Conservation (phyloP, 2,888 invertebrate genomes). For the Brachyptera putata region DNA sequence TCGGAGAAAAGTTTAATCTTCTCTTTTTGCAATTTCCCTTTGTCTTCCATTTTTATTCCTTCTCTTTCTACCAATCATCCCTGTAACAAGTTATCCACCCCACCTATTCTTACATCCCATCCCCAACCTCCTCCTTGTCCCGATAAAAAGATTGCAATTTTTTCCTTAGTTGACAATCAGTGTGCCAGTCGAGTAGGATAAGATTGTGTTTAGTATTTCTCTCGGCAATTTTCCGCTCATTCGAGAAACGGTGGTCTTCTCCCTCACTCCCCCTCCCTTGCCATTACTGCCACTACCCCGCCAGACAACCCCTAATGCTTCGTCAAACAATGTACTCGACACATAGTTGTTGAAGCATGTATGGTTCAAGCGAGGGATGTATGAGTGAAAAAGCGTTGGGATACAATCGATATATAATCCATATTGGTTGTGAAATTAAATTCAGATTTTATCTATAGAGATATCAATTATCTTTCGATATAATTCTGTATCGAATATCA, state of each 20-base stretch:
- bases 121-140: conserved; percentile 8
- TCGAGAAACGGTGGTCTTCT: conserved; percentile 11
- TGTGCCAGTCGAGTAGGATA: conserved; percentile 6
- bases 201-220: conserved; percentile 29
- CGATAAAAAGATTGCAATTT: conserved; percentile 22
- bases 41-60: conserved; percentile 14
- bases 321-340: too few species aligned
- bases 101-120: neutral
- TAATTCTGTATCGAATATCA: too few species aligned
- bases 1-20: conserved; percentile 20
- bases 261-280: too few species aligned
- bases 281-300: too few species aligned
- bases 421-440: too few species aligned
- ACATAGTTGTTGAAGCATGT: too few species aligned
- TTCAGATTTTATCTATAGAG: too few species aligned
- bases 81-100: conserved; percentile 17
- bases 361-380: too few species aligned
- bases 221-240: conserved; percentile 32
- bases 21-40: conserved; percentile 23
- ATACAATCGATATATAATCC: too few species aligned
- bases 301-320: too few species aligned
- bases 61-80: conserved; percentile 15
- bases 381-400: too few species aligned
- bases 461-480: too few species aligned
- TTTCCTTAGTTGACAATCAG: conserved; percentile 21